These are phyloP conservation scores for Zingel zingel DNA, from an alignment of 2,113 vertebrate genomes.

Conservation along the genomic window DNA sequence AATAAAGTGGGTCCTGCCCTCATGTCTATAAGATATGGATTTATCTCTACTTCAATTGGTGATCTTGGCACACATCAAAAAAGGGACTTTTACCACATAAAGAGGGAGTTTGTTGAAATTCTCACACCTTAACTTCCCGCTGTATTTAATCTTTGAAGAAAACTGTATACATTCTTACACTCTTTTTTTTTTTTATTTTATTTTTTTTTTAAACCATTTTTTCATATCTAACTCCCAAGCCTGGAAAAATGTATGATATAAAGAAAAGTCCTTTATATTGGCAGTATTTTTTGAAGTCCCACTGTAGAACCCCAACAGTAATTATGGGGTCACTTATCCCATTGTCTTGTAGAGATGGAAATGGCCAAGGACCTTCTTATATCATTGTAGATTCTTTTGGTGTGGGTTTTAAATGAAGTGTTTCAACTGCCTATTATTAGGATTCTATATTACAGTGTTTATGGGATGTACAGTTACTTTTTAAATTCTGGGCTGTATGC, in stretches of 20 bases:
- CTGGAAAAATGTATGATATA: not conserved
- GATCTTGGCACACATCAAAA: conserved; percentile 17
- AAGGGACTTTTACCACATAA: not conserved
- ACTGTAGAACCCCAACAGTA: not conserved
- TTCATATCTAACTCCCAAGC: not conserved
- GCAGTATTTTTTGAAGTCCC: not conserved
- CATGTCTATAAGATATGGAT: conserved; percentile 33
- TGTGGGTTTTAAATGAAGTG: not conserved
- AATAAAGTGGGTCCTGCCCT: conserved; percentile 26
- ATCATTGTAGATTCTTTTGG: not conserved
- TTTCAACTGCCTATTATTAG: not conserved
- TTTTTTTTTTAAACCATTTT: not conserved
- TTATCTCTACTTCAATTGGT: conserved; percentile 22
- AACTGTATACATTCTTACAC: not conserved
- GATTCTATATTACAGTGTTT: not conserved
- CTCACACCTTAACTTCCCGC: not conserved
- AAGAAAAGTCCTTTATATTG: not conserved
- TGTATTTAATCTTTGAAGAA: not conserved
- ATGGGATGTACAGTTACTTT: not conserved
- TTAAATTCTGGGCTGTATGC: not conserved
- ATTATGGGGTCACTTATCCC: not conserved
- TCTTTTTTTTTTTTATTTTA: not conserved
- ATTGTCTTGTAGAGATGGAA: not conserved
- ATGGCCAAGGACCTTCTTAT: no score
- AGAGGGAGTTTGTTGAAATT: conserved; percentile 8